These are phyloP conservation scores for Chrysomallon squamiferum DNA, from an alignment of 1,140 invertebrate species.

Conservation along the genomic window DNA sequence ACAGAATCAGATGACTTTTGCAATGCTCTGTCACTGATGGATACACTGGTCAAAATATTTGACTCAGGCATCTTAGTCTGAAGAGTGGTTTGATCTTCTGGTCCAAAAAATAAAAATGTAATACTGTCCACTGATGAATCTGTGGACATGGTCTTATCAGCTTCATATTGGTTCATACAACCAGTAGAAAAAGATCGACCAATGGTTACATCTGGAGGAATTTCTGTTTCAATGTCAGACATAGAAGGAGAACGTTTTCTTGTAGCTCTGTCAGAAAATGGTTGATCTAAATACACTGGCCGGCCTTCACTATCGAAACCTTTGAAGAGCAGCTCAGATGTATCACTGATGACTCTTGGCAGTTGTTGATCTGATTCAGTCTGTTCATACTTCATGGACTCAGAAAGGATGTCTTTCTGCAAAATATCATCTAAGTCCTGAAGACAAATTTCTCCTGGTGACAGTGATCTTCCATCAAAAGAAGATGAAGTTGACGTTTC, in stretches of 20 bases:
- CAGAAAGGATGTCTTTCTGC: too few relatives aligned
- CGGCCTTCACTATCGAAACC: too few relatives aligned
- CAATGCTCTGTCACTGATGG: too few relatives aligned
- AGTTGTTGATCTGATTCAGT: too few relatives aligned
- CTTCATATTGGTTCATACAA: constrained; percentile 12
- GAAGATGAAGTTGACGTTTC: not conserved
- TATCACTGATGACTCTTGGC: too few relatives aligned
- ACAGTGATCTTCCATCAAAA: not conserved
- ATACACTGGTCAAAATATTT: too few relatives aligned
- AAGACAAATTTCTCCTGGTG: not conserved
- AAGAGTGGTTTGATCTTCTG: constrained; percentile 22
- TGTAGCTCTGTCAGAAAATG: constrained; percentile 3
- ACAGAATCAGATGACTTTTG: too few relatives aligned
- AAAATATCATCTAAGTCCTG: not conserved
- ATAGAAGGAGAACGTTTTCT: constrained; percentile 39
- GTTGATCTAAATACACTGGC: too few relatives aligned
- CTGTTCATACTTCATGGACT: too few relatives aligned
- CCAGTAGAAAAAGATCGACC: constrained; percentile 29
- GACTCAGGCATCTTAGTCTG: constrained; percentile 6
- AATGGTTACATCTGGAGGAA: constrained; percentile 16
- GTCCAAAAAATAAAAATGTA: constrained; percentile 43
- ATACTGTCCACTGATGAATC: constrained; percentile 47
- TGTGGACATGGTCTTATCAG: constrained; percentile 6
- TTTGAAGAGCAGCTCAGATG: too few relatives aligned
- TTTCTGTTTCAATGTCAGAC: constrained; percentile 20